A percentile compares a stretch with the other conserved stretches of the same genome.
Evolutionary conservation across 2,888 invertebrate genomes (phyloP).

Genomic region (Drosophila peninsularis): DNA sequence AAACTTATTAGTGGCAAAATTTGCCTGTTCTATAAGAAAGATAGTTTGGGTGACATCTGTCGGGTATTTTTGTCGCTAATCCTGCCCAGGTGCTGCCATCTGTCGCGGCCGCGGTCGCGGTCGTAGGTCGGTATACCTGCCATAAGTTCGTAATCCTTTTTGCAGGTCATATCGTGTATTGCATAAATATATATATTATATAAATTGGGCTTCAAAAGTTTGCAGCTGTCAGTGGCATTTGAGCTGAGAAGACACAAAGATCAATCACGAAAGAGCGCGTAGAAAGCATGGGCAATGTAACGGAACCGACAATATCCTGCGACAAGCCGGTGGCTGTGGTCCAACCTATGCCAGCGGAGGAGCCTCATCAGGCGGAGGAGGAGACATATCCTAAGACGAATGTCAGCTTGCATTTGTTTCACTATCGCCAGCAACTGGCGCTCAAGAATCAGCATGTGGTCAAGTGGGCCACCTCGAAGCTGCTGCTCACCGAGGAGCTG

Average conservation of each 20-base stretch:
- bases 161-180: not conserved
- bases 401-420: slow-evolving; percentile 61
- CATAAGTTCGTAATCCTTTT: slow-evolving; percentile 4
- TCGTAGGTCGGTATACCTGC: not conserved
- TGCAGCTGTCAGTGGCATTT: slow-evolving; percentile 60
- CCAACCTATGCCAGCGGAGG: slow-evolving; percentile 25
- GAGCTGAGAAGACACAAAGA: slow-evolving; percentile 28
- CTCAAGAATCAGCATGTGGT: slow-evolving; percentile 59
- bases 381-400: slow-evolving; percentile 23
- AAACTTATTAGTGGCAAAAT: slow-evolving; percentile 14
- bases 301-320: slow-evolving; percentile 33
- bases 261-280: not conserved
- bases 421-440: slow-evolving; percentile 67
- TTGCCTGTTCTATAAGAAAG: slow-evolving; percentile 9
- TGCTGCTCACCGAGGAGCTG: slow-evolving; percentile 74
- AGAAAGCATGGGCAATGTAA: slow-evolving; percentile 57
- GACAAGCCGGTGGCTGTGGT: slow-evolving; percentile 49
- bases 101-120: not conserved
- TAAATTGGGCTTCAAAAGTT: slow-evolving; percentile 21
- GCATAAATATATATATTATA: slow-evolving; percentile 25
- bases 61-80: slow-evolving; percentile 2
- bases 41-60: not conserved
- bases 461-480: slow-evolving; percentile 71
- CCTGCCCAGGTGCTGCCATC: slow-evolving; percentile 21
- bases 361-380: not conserved